Percentiles rank a stretch among this genome's conserved stretches.
Evolutionary conservation across 1,140 invertebrate species (phyloP).

Genomic region (Drosophila sulfurigaster): DNA sequence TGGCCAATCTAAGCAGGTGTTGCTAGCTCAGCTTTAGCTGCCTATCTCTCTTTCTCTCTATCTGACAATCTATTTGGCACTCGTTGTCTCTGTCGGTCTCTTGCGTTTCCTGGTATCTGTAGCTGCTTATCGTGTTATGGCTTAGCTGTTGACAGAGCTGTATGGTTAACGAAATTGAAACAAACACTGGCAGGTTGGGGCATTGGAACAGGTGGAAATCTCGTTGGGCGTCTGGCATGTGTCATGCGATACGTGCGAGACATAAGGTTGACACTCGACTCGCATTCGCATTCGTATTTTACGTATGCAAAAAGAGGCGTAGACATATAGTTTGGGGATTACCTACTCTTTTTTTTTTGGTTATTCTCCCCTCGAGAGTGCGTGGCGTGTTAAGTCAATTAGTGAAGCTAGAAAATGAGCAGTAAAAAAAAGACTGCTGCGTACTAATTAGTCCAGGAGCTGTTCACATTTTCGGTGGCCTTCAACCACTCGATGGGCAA

Average conservation of each 20-base stretch:
- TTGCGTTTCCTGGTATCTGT: constrained; percentile 29
- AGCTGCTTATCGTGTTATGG: constrained; percentile 23
- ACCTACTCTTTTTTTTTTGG: too few species aligned
- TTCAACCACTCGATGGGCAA: constrained; percentile 45
- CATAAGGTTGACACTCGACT: constrained; percentile 29
- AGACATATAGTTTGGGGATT: not conserved
- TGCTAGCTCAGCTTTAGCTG: not conserved
- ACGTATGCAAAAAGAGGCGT: constrained; percentile 32
- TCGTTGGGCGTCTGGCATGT: constrained; percentile 47
- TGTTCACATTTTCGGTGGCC: constrained; percentile 53
- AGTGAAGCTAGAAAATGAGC: constrained; percentile 58
- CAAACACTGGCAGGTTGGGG: constrained; percentile 2
- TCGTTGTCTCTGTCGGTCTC: not conserved
- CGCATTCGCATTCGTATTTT: not conserved
- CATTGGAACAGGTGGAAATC: constrained; percentile 55
- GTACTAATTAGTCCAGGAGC: constrained; percentile 47
- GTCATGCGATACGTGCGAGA: constrained; percentile 62
- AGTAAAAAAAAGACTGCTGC: constrained; percentile 42
- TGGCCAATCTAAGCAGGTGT: constrained; percentile 14
- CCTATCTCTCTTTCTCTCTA: not conserved
- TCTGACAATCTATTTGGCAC: not conserved
- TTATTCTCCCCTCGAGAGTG: not conserved
- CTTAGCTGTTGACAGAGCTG: constrained; percentile 56
- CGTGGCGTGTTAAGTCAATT: constrained; percentile 64
- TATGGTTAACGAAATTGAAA: constrained; percentile 55